Percentiles rank a stretch among this genome's conserved stretches.
Evolutionary conservation across 2,113 vertebrate genomes (phyloP).

Genomic region (human (Homo sapiens)): GRCh38 chr9:7195501-7196000

Average conservation of each 20-base stretch:
- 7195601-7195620: neutral
- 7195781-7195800: neutral
- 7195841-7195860: neutral
- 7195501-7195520: neutral
- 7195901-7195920: neutral
- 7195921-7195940: neutral
- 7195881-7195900: slow-evolving; percentile 5
- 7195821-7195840: neutral
- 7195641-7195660: neutral
- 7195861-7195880: neutral
- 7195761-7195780: neutral
- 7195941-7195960: neutral
- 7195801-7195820: neutral
- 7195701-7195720: neutral
- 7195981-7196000: neutral
- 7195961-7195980: neutral
- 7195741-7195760: neutral
- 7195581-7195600: neutral
- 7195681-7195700: neutral
- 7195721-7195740: neutral
- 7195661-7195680: neutral
- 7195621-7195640: neutral
- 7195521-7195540: neutral
- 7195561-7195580: neutral
- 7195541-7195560: neutral